Evolutionary conservation across 2,888 invertebrate species (phyloP), one percentile per base, ranked within the genome.

Genomic region (Cheilosia impressa): DNA sequence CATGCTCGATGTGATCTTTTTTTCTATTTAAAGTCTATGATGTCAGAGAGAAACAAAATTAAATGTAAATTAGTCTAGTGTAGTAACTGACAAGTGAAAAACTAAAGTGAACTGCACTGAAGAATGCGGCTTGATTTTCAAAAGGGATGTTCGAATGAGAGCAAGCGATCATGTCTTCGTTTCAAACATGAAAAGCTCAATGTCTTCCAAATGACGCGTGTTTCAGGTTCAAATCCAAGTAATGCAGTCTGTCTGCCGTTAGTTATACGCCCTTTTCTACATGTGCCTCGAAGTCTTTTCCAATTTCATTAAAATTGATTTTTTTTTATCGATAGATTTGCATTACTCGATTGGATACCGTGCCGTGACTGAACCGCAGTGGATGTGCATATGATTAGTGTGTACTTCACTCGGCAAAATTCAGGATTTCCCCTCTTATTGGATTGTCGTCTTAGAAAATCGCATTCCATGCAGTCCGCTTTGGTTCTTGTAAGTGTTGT

Each of bases 1-100:
- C 45, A 50, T 50, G 24, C 50, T 75, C 57, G 47, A 75, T 75
- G 63, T 65, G 65, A 65, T 75, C 60, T 38, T 63, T 63, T 45
- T 45, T 62, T 63, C 43, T 55, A 34, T 55, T 55, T 17, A 17
- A 52, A 22, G 13, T 22, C 24, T 15, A 19, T 50, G 10, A 22
- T 50, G 19, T 19, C 19, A 47, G 22, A 50, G 45, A 47, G 3
- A 47, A 17, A 47, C n/a, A 47, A 17, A 45, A 45, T 45, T 45
- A 17, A 47, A 47, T 47, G 45, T 17, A 47, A 38, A 38, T 38
- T 38, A 38, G 38, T 38, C 38, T 38, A 38, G 13, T 13, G 4
- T 13, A 38, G 13, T 13, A 38, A 13, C 13, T 38, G 38, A 38
- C 13, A 13, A 38, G 38, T 38, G 38, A 13, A 13, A 17, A n/a